Conservation (phyloP, 2,113 vertebrate genomes). For the Tetraodon nigroviridis region DNA sequence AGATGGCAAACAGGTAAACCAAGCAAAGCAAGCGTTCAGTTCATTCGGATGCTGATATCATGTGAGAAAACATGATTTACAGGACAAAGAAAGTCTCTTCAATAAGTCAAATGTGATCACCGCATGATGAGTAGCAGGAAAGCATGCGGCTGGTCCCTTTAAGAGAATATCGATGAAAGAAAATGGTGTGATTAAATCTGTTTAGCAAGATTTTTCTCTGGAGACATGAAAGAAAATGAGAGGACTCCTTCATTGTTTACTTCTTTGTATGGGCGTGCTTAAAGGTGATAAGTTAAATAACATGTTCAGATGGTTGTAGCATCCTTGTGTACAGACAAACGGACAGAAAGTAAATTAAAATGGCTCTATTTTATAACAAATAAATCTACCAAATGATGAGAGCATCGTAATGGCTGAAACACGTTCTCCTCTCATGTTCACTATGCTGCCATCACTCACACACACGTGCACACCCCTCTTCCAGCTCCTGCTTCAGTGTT, state of each 20-base stretch:
- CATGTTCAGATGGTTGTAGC: conserved; percentile 18
- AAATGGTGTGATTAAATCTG: background rate
- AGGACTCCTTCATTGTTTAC: conserved; percentile 7
- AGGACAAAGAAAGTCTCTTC: too few species aligned
- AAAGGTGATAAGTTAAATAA: background rate
- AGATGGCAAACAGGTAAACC: too few species aligned
- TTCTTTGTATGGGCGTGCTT: background rate
- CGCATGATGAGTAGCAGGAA: too few species aligned
- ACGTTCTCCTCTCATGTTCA: too few species aligned
- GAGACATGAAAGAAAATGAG: background rate
- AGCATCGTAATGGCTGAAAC: too few species aligned
- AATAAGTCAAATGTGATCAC: too few species aligned
- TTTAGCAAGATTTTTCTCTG: background rate
- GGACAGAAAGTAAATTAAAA: conserved; percentile 1
- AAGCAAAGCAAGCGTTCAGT: background rate
- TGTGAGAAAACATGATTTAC: too few species aligned
- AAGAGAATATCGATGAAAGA: too few species aligned
- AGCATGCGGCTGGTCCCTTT: too few species aligned
- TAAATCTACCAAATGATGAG: too few species aligned
- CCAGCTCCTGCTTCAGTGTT: conserved; percentile 31
- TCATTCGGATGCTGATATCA: too few species aligned
- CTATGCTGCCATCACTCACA: background rate
- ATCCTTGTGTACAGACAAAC: conserved; percentile 14
- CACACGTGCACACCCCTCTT: background rate
- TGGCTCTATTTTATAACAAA: too few species aligned